Conservation (phyloP, 2,113 vertebrate genomes). For the Phalacrocorax carbo region DNA sequence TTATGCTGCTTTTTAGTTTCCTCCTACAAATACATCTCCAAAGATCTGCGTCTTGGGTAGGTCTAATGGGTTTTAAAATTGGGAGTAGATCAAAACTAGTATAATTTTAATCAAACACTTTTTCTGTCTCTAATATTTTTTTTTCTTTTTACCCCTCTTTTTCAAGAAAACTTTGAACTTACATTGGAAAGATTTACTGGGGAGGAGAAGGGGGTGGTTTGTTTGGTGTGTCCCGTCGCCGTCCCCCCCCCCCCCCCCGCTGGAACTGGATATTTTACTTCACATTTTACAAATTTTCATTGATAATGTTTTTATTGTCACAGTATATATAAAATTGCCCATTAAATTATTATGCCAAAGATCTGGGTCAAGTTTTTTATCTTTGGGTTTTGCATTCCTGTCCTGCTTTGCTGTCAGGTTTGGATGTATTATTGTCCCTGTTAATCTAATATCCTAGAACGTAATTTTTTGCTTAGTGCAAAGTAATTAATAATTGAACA, state of each 20-base stretch:
- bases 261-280: neutral
- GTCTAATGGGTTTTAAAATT: neutral
- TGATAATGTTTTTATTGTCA: neutral
- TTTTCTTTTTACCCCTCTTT: neutral
- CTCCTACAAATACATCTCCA: neutral
- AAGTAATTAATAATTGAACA: neutral
- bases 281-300: neutral
- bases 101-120: neutral
- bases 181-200: neutral
- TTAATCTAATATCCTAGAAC: neutral
- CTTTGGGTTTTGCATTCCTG: neutral
- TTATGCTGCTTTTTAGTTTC: neutral
- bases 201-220: too few relatives aligned
- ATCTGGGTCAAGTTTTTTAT: neutral
- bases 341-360: neutral
- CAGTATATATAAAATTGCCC: neutral
- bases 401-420: neutral
- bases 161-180: neutral
- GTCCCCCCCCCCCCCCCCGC: neutral
- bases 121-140: neutral
- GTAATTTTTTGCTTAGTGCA: neutral
- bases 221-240: neutral
- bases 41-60: neutral
- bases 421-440: neutral
- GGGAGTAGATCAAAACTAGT: neutral